Conservation (phyloP, 2,888 invertebrate genomes). For the Harpalus rubripes region DNA sequence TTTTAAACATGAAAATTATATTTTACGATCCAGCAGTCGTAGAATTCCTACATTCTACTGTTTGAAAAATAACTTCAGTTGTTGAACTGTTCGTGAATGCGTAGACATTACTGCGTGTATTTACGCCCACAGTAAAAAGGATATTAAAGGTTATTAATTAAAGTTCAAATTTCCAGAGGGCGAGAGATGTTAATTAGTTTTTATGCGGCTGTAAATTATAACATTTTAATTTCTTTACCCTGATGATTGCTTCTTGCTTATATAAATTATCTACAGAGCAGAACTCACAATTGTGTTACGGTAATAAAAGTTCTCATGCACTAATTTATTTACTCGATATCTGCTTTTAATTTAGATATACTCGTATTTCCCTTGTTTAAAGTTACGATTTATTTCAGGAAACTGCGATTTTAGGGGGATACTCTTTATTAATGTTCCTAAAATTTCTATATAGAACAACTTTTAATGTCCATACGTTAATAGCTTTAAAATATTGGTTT, state of each 20-base stretch:
- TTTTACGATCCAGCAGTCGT: conserved; percentile 24
- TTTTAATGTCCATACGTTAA: neutral
- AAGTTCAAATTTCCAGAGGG: conserved; percentile 42
- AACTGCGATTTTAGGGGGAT: neutral
- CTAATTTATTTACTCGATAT: conserved; percentile 44
- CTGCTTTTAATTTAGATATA: conserved; percentile 15
- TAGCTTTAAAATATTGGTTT: too few species aligned
- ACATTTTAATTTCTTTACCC: conserved; percentile 37
- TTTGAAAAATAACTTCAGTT: conserved; percentile 23
- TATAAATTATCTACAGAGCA: conserved; percentile 19
- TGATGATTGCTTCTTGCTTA: conserved; percentile 33
- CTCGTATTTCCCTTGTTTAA: conserved; percentile 9
- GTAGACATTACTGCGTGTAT: conserved; percentile 24
- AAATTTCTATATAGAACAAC: neutral
- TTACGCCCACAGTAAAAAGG: conserved; percentile 29
- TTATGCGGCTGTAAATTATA: conserved; percentile 42
- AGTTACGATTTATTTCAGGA: neutral
- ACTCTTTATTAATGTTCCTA: neutral
- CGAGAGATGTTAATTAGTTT: conserved; percentile 44
- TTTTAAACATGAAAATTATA: conserved; percentile 50
- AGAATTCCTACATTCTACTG: conserved; percentile 27
- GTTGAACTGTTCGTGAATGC: neutral
- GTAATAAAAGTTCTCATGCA: conserved; percentile 2
- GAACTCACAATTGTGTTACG: neutral
- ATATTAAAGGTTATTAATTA: conserved; percentile 49